Conservation (phyloP, 2,888 invertebrate genomes). For the Polyommatus icarus region DNA sequence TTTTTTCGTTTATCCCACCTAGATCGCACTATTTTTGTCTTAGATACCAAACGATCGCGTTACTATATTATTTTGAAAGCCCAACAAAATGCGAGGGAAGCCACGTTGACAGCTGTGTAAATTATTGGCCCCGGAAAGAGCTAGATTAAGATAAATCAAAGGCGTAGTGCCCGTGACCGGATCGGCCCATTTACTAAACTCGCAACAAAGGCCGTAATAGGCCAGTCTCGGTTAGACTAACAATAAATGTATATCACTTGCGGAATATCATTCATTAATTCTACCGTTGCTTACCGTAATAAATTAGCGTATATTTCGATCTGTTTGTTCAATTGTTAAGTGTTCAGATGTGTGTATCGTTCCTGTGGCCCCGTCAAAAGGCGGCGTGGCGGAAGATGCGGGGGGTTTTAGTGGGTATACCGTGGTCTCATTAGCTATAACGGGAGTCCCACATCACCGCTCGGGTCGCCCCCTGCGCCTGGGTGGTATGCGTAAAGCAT, state of each 20-base stretch:
- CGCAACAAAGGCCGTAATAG: conserved; percentile 27
- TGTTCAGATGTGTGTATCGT: no score
- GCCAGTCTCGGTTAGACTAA: conserved; percentile 22
- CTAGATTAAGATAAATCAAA: conserved; percentile 30
- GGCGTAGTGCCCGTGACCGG: conserved; percentile 23
- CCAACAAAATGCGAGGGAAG: neutral
- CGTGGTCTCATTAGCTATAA: no score
- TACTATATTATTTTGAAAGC: neutral
- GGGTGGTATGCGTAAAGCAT: no score
- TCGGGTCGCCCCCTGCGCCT: no score
- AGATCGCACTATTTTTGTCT: neutral
- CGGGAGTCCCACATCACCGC: no score
- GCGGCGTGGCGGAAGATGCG: no score
- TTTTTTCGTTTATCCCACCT: neutral
- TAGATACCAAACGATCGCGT: neutral
- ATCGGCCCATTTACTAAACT: conserved; percentile 27
- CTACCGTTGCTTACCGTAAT: neutral
- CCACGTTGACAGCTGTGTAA: conserved; percentile 2
- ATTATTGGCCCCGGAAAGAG: conserved; percentile 19
- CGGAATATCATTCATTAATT: conserved; percentile 19
- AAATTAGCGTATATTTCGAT: neutral
- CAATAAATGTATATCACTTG: conserved; percentile 26
- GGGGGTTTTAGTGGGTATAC: no score
- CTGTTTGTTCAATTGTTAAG: neutral
- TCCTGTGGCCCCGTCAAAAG: no score